A percentile compares a stretch with the other conserved stretches of the same genome.
These are phyloP conservation scores for Onychomys arenicola DNA, from an alignment of 2,797 vertebrate species.

Conservation along the genomic window DNA sequence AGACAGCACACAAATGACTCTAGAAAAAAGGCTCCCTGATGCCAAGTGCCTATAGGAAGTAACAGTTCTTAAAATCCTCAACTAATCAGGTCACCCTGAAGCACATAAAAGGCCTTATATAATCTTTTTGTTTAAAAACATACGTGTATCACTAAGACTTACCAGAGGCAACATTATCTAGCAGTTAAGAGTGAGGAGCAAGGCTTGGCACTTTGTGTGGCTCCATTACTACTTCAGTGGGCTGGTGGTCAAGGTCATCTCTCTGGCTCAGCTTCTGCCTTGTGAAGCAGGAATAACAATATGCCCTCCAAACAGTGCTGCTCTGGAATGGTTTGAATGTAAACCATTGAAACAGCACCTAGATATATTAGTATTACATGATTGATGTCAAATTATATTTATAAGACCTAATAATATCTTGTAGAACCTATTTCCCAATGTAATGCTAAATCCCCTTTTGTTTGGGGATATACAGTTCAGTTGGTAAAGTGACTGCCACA, in stretches of 20 bases:
- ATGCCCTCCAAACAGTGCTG: neutral
- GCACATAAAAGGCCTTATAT: neutral
- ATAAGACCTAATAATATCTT: neutral
- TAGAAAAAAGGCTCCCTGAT: neutral
- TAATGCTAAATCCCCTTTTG: neutral
- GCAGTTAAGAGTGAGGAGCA: neutral
- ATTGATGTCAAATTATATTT: neutral
- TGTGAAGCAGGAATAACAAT: conserved; percentile 1
- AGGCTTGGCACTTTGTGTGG: neutral
- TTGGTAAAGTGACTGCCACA: neutral
- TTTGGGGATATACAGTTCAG: neutral
- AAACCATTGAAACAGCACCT: neutral
- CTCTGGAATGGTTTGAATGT: conserved; percentile 4
- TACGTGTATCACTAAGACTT: neutral
- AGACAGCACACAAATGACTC: neutral
- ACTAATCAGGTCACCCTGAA: neutral
- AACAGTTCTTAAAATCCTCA: neutral
- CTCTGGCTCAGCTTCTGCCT: neutral
- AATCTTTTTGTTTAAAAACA: neutral
- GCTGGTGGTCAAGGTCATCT: neutral
- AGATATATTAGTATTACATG: neutral
- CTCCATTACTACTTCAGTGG: neutral
- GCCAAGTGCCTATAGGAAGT: neutral
- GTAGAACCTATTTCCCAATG: neutral
- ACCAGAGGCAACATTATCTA: neutral